phyloP scores from a whole-genome alignment of 2,113 vertebrate genomes.

The Dipodomys stephensi region DNA sequence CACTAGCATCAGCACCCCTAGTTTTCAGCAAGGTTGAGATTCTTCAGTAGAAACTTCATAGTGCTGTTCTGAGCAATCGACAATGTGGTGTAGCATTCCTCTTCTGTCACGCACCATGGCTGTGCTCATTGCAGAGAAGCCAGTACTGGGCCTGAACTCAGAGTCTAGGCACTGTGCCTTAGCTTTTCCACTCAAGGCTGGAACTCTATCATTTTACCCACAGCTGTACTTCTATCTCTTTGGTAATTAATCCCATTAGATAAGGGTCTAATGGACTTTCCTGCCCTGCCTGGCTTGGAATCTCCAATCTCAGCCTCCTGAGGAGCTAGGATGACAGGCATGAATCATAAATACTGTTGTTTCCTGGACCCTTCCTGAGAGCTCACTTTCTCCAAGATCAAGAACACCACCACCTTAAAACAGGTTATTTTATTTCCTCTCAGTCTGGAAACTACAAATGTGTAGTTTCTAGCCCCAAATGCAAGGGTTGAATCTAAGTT shows the following conservation, averaged over 20 bases:
- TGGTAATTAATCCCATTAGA: no score
- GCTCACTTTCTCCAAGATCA: neutral
- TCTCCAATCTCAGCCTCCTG: no score
- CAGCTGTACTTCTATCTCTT: no score
- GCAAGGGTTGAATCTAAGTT: neutral
- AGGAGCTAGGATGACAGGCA: no score
- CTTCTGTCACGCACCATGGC: slow-evolving; percentile 53
- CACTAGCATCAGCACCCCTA: slow-evolving; percentile 56
- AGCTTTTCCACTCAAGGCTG: no score
- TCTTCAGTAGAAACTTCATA: slow-evolving; percentile 74
- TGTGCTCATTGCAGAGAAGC: slow-evolving; percentile 56
- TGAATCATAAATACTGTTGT: neutral
- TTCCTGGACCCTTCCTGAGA: neutral
- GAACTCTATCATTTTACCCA: slow-evolving; percentile 56
- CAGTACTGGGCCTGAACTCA: slow-evolving; percentile 9
- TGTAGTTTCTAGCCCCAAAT: neutral
- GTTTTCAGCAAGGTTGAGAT: slow-evolving; percentile 64
- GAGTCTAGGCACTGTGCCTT: no score
- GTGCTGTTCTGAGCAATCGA: slow-evolving; percentile 70
- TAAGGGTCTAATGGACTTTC: no score
- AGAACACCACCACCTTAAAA: neutral
- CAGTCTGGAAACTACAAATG: neutral
- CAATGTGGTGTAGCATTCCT: slow-evolving; percentile 75
- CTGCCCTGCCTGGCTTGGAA: no score
- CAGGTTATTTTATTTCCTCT: neutral